Conservation (phyloP, 2,797 vertebrate species). For the Galagoides demidoff region DNA sequence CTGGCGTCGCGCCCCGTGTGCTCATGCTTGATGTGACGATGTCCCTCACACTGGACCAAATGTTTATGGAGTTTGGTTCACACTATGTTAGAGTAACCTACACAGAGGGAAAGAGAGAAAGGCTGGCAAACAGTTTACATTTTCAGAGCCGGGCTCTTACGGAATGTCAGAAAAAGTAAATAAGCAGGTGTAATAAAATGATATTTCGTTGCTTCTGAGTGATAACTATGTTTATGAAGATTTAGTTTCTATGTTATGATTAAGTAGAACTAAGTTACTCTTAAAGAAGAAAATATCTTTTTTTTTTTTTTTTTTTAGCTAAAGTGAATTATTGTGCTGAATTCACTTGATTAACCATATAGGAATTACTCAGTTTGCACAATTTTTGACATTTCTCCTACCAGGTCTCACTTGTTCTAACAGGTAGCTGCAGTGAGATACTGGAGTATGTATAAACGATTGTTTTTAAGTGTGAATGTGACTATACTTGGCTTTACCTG, state of each 20-base stretch:
- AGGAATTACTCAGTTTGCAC: conserved; percentile 22
- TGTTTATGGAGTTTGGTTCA: background rate
- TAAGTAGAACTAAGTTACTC: conserved; percentile 31
- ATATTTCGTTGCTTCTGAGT: conserved; percentile 65
- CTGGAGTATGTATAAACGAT: background rate
- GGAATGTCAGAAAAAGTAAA: conserved; percentile 71
- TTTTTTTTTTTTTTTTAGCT: background rate
- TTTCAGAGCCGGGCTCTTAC: conserved; percentile 59
- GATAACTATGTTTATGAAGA: conserved; percentile 68
- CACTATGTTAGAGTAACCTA: background rate
- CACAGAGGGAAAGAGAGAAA: conserved; percentile 55
- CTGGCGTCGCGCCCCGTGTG: background rate
- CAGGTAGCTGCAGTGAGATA: background rate
- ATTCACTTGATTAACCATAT: conserved; percentile 32
- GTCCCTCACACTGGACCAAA: conserved; percentile 4
- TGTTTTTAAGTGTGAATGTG: background rate
- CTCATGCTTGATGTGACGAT: background rate
- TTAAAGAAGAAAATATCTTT: conserved; percentile 44
- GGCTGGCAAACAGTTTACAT: conserved; percentile 38
- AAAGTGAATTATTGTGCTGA: conserved; percentile 16
- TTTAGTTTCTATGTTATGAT: conserved; percentile 55
- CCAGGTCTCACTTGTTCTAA: background rate
- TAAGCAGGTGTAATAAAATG: conserved; percentile 67
- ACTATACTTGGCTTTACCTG: background rate
- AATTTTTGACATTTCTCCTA: background rate